Percentiles rank a stretch among this genome's conserved stretches.
phyloP scores from a whole-genome alignment of 2,797 vertebrate genomes.

The Gallinago stenura region DNA sequence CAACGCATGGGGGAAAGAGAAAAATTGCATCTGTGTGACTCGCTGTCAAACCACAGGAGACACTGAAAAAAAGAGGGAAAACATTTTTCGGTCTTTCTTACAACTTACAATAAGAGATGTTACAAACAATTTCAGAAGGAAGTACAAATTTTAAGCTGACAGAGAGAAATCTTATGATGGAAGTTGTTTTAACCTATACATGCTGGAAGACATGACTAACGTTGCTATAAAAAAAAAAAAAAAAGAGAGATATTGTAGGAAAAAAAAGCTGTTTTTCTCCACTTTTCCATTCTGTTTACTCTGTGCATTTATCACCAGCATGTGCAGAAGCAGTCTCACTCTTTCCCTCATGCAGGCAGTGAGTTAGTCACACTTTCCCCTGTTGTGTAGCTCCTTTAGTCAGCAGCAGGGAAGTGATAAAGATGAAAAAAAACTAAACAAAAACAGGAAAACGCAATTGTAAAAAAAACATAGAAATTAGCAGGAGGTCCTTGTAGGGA shows the following conservation, averaged over 20 bases:
- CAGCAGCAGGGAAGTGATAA: slow-evolving; percentile 68
- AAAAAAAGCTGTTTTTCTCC: slow-evolving; percentile 21
- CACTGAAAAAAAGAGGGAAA: not conserved
- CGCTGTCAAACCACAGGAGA: not conserved
- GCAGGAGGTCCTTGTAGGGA: slow-evolving; percentile 46
- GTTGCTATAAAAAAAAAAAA: not conserved
- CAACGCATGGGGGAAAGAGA: not conserved
- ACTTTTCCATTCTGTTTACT: slow-evolving; percentile 56
- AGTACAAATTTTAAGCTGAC: not conserved
- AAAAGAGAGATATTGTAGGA: not conserved
- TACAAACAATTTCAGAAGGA: slow-evolving; percentile 2
- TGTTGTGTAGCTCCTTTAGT: slow-evolving; percentile 54
- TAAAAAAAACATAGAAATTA: slow-evolving; percentile 55
- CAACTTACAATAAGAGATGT: not conserved
- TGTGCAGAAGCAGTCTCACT: slow-evolving; percentile 43
- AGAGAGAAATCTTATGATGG: not conserved
- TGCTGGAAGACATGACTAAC: slow-evolving; percentile 31
- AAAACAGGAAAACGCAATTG: slow-evolving; percentile 45
- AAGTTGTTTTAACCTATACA: slow-evolving; percentile 16
- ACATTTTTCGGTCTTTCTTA: not conserved
- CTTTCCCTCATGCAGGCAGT: slow-evolving; percentile 48
- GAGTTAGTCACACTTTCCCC: slow-evolving; percentile 70
- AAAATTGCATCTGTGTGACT: not conserved
- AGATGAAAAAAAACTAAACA: slow-evolving; percentile 53
- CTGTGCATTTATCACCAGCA: slow-evolving; percentile 54